Evolutionary conservation across 2,113 vertebrate species (phyloP).

Genomic region (Clinocottus analis): DNA sequence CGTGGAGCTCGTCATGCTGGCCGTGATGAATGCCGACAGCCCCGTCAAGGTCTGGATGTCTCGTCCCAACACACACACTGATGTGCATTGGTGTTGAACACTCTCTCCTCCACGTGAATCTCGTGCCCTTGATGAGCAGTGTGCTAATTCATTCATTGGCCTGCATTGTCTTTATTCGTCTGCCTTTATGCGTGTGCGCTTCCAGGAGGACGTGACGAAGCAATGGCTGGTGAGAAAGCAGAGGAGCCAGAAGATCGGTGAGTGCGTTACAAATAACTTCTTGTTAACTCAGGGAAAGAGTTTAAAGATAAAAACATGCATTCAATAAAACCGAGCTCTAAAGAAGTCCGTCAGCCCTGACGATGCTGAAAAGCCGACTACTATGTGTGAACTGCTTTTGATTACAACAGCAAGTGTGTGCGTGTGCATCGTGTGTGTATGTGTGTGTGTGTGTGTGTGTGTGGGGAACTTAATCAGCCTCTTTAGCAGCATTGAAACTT

Average conservation of each 20-base stretch:
- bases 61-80: not conserved
- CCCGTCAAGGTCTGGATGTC: slow-evolving; percentile 69
- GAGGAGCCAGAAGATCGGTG: slow-evolving; percentile 77
- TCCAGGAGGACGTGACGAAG: slow-evolving; percentile 80
- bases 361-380: not conserved
- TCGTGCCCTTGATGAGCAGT: not conserved
- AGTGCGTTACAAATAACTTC: slow-evolving; percentile 23
- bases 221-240: slow-evolving; percentile 83
- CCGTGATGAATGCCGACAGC: slow-evolving; percentile 69
- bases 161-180: slow-evolving; percentile 16
- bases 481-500: not conserved
- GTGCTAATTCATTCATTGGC: not conserved
- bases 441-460: not conserved
- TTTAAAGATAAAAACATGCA: not conserved
- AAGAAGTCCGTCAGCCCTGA: not conserved
- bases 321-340: not conserved
- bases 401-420: not conserved
- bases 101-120: not conserved
- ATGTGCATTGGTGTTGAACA: not conserved
- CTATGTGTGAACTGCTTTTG: not conserved
- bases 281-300: not conserved
- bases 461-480: not conserved
- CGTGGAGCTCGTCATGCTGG: slow-evolving; percentile 82
- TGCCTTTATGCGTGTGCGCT: slow-evolving; percentile 21
- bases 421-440: not conserved